These are phyloP conservation scores for Urophycis tenuis DNA, from an alignment of 2,797 vertebrate species.

Conservation along the genomic window DNA sequence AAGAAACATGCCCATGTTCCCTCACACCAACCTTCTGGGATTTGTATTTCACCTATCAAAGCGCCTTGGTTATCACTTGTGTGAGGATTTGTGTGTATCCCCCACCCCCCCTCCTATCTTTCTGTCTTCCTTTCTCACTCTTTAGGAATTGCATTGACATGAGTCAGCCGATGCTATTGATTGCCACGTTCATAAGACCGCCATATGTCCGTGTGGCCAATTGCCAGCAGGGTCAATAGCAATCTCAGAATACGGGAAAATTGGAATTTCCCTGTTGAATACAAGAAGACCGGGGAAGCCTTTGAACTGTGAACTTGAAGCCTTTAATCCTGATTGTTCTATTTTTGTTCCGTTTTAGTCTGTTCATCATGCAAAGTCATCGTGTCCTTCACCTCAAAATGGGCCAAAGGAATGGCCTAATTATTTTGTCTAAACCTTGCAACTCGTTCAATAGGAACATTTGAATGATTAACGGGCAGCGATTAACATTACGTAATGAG, in stretches of 20 bases:
- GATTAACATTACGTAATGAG: constrained; percentile 19
- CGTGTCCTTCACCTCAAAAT: neutral
- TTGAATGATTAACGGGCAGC: constrained; percentile 29
- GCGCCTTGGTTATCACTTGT: constrained; percentile 16
- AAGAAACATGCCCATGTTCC: constrained; percentile 18
- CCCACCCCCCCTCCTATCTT: neutral
- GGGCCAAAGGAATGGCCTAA: neutral
- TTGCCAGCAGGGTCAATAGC: constrained; percentile 34
- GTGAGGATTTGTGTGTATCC: neutral
- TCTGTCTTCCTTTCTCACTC: neutral
- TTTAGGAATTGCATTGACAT: constrained; percentile 1
- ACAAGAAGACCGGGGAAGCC: neutral
- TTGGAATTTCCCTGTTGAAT: constrained; percentile 1
- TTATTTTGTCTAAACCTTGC: neutral
- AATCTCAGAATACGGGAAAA: constrained; percentile 20
- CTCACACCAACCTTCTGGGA: constrained; percentile 11
- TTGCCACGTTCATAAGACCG: constrained; percentile 13
- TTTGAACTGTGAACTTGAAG: neutral
- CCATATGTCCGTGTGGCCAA: constrained; percentile 10
- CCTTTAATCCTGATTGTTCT: neutral
- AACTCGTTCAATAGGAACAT: constrained; percentile 25
- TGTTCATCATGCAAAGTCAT: neutral
- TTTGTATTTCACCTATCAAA: constrained; percentile 32
- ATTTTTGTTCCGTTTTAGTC: no score
- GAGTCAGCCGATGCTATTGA: constrained; percentile 33